A percentile compares a stretch with the other conserved stretches of the same genome.
Evolutionary conservation across 2,888 invertebrate genomes (phyloP).

Genomic region (Orchesella flavescens): DNA sequence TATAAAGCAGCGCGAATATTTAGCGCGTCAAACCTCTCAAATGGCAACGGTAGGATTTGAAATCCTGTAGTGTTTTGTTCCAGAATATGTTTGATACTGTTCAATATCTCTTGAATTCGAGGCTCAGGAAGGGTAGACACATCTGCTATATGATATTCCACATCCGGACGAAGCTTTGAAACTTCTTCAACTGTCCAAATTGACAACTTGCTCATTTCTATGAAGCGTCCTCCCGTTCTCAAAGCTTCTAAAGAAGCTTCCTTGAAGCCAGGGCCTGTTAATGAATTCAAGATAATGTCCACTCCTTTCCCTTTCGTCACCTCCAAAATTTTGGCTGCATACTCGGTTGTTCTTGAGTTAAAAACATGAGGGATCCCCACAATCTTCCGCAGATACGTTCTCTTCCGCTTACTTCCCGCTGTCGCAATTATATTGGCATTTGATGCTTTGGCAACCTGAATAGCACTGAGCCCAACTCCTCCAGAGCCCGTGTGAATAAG

Average conservation of each 20-base stretch:
- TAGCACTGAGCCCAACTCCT: slow-evolving; percentile 43
- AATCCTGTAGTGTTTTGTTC: slow-evolving; percentile 1
- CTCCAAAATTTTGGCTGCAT: slow-evolving; percentile 38
- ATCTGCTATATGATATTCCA: slow-evolving; percentile 53
- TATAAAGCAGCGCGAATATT: slow-evolving; percentile 10
- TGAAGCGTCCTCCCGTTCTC: slow-evolving; percentile 40
- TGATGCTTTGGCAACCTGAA: slow-evolving; percentile 41
- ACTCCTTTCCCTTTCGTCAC: slow-evolving; percentile 50
- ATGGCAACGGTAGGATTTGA: background rate
- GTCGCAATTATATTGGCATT: slow-evolving; percentile 60
- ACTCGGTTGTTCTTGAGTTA: slow-evolving; percentile 61
- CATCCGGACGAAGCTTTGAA: slow-evolving; percentile 46
- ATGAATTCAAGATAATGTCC: slow-evolving; percentile 59
- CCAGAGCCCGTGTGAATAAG: slow-evolving; percentile 38
- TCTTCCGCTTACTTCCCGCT: slow-evolving; percentile 58
- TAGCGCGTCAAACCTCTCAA: background rate
- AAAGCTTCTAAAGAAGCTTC: slow-evolving; percentile 51
- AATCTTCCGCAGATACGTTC: slow-evolving; percentile 46
- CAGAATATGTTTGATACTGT: background rate
- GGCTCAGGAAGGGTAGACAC: slow-evolving; percentile 8
- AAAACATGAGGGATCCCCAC: slow-evolving; percentile 64
- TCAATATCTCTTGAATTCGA: too few relatives aligned
- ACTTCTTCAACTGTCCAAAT: slow-evolving; percentile 62
- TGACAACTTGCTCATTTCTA: slow-evolving; percentile 64
- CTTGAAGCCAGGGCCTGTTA: slow-evolving; percentile 56